Percentiles rank a stretch among this genome's conserved stretches.
phyloP scores from a whole-genome alignment of 1,140 invertebrate species.

The Diabrotica virgifera region DNA sequence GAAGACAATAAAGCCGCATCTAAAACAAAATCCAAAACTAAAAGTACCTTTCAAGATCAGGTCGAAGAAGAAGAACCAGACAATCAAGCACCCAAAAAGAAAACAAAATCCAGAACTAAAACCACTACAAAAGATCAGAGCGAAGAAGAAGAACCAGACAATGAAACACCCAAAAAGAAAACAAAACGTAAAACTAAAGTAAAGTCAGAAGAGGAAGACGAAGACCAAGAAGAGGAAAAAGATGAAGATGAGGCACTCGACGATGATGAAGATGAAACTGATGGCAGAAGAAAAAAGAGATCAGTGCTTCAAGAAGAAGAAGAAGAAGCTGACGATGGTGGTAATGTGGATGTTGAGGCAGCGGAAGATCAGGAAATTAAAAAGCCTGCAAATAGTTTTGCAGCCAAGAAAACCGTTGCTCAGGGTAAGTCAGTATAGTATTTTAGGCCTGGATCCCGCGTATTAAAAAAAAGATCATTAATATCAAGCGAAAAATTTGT shows the following conservation, averaged over 20 bases:
- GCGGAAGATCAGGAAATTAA: constrained; percentile 6
- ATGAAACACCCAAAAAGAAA: neutral
- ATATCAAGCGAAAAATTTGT: no score
- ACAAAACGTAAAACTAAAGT: neutral
- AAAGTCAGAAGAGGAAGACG: neutral
- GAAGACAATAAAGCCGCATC: no score
- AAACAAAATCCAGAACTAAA: neutral
- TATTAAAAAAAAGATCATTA: no score
- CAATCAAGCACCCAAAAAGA: neutral
- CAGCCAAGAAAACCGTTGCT: constrained; percentile 16
- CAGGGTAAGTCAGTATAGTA: neutral
- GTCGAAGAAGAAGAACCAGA: neutral
- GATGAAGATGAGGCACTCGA: neutral
- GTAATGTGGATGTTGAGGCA: neutral
- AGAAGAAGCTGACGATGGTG: neutral
- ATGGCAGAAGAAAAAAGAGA: neutral
- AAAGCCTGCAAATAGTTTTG: constrained; percentile 11
- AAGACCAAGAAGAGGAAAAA: neutral
- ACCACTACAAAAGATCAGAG: neutral
- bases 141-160: neutral
- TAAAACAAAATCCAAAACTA: neutral
- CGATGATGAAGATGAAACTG: neutral
- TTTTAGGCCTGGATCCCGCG: no score
- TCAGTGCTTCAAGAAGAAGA: neutral
- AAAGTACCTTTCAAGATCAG: neutral